Conservation (phyloP, 1,140 invertebrate species). For the Zaprionus gabonicus region DNA sequence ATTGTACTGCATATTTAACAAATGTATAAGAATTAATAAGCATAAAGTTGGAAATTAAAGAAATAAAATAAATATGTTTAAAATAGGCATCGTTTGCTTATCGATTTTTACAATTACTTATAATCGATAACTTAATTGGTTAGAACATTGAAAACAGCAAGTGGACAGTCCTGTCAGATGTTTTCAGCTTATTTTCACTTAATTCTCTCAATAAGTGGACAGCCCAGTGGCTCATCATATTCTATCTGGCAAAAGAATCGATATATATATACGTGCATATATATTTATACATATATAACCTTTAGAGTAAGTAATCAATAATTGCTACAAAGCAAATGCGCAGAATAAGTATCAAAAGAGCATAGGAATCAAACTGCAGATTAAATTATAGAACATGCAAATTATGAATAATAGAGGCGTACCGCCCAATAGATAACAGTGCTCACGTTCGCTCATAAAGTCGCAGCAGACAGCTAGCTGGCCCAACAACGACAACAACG, state of each 20-base stretch:
- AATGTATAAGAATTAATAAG: constrained; percentile 33
- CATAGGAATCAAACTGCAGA: constrained; percentile 39
- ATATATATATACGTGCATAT: constrained; percentile 26
- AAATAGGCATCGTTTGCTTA: neutral
- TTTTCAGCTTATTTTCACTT: constrained; percentile 21
- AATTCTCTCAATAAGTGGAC: constrained; percentile 28
- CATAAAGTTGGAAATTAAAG: constrained; percentile 38
- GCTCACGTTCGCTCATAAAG: constrained; percentile 60
- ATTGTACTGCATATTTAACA: neutral
- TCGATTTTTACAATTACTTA: neutral
- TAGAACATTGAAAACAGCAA: constrained; percentile 32
- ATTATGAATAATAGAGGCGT: constrained; percentile 46
- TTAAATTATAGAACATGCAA: constrained; percentile 68
- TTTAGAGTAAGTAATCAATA: constrained; percentile 67
- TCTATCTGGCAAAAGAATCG: constrained; percentile 47
- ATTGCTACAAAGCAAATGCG: constrained; percentile 45
- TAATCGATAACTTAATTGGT: constrained; percentile 31
- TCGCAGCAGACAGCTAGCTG: constrained; percentile 34
- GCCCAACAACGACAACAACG: constrained; percentile 40
- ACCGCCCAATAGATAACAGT: constrained; percentile 66
- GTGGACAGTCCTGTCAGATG: constrained; percentile 37
- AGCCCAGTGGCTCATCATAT: constrained; percentile 48
- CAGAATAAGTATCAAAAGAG: constrained; percentile 35
- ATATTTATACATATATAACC: constrained; percentile 35
- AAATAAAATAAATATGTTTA: constrained; percentile 2